Conservation (phyloP, 1,140 invertebrate genomes). For the Scylla paramamosain region DNA sequence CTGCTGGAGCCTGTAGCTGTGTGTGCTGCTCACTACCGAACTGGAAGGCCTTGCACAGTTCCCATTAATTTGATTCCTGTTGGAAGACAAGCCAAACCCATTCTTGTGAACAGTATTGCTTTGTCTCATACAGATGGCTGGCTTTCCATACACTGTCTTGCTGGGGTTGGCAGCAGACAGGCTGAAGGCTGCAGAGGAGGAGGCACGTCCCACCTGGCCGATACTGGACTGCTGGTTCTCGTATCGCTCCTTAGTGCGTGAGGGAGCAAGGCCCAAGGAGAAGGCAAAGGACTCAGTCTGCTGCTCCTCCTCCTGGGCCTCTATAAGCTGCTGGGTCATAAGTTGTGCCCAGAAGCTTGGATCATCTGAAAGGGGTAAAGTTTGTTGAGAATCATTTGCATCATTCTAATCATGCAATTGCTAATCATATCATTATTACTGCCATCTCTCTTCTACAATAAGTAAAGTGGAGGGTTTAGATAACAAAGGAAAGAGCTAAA, state of each 20-base stretch:
- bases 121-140: background rate
- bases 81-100: background rate
- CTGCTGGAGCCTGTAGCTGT: background rate
- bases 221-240: constrained; percentile 60
- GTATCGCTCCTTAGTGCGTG: constrained; percentile 59
- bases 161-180: background rate
- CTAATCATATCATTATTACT: background rate
- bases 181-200: constrained; percentile 10
- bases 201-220: constrained; percentile 50
- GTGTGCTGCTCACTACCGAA: background rate
- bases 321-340: constrained; percentile 66
- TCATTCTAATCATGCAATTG: background rate
- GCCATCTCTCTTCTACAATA: too few relatives aligned
- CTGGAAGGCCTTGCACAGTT: background rate
- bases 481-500: background rate
- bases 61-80: background rate
- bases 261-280: constrained; percentile 57
- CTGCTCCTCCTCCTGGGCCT: constrained; percentile 55
- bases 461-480: background rate
- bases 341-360: constrained; percentile 61
- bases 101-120: background rate
- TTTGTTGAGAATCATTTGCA: too few relatives aligned
- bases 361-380: constrained; percentile 30
- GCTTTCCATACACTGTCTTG: background rate
- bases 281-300: constrained; percentile 62